A percentile compares a stretch with the other conserved stretches of the same genome.
phyloP scores from a whole-genome alignment of 37 sponge, comb jelly and placozoan species.

The Geodia barretti region DNA sequence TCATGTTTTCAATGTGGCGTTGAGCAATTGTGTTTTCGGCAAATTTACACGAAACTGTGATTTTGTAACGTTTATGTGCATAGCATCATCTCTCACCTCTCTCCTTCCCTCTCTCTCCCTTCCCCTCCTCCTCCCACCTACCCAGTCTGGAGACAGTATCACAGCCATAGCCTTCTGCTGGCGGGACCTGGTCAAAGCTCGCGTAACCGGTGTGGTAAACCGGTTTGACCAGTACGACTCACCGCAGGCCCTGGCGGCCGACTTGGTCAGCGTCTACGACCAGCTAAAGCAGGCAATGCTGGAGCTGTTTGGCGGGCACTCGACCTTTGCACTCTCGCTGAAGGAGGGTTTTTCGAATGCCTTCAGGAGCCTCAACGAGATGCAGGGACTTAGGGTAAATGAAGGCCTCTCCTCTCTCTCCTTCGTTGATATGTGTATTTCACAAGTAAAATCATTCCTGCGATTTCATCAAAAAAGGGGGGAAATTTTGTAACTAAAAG shows the following conservation, averaged over 20 bases:
- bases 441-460: no score
- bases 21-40: background rate
- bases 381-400: slow-evolving; percentile 56
- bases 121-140: no score
- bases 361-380: slow-evolving; percentile 56
- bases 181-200: slow-evolving; percentile 12
- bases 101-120: no score
- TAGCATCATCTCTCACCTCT: no score
- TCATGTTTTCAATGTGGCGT: background rate
- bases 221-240: slow-evolving; percentile 1
- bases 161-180: slow-evolving; percentile 46
- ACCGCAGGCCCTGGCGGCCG: slow-evolving; percentile 40
- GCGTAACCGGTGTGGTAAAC: slow-evolving; percentile 22
- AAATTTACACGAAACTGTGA: no score
- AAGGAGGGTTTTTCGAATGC: slow-evolving; percentile 70
- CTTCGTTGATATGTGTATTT: no score
- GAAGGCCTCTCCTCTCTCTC: background rate
- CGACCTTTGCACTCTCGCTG: slow-evolving; percentile 53
- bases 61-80: no score
- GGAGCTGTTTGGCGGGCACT: slow-evolving; percentile 80
- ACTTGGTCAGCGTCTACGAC: slow-evolving; percentile 42
- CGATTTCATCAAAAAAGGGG: no score
- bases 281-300: slow-evolving; percentile 60
- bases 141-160: slow-evolving; percentile 24
- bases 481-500: no score